Evolutionary conservation across 2,888 invertebrate species (phyloP).

Genomic region (Thereva unica): DNA sequence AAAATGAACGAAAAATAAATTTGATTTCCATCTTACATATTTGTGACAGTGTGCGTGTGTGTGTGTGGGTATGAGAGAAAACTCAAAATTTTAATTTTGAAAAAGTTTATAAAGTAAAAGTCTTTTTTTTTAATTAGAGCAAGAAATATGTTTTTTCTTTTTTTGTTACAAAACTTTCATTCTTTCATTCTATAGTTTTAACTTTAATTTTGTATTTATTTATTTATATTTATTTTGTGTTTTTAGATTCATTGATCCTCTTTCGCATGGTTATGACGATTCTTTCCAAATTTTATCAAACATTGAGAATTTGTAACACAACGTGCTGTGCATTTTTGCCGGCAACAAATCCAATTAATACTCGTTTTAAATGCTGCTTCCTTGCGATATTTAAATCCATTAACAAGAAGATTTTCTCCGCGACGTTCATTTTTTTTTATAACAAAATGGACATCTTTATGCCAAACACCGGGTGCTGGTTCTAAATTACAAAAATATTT

Average conservation of each 20-base stretch:
- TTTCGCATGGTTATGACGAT: conserved; percentile 45
- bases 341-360: conserved; percentile 47
- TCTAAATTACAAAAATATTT: conserved; percentile 32
- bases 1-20: too few relatives aligned
- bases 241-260: neutral
- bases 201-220: conserved; percentile 8
- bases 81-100: too few relatives aligned
- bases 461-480: conserved; percentile 45
- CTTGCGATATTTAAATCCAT: conserved; percentile 45
- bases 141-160: too few relatives aligned
- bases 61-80: too few relatives aligned
- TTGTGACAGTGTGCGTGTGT: too few relatives aligned
- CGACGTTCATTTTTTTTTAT: conserved; percentile 44
- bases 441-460: conserved; percentile 42
- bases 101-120: too few relatives aligned
- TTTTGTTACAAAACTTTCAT: too few relatives aligned
- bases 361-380: conserved; percentile 46
- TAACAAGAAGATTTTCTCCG: conserved; percentile 44
- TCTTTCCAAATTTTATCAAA: conserved; percentile 46
- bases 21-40: too few relatives aligned
- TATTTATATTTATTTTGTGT: too few relatives aligned
- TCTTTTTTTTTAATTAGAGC: too few relatives aligned
- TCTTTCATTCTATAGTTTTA: neutral
- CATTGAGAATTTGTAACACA: conserved; percentile 44
- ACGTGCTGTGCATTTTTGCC: conserved; percentile 44